Base-by-base conservation (phyloP, 2,888 invertebrate genomes). In the Cloeon dipterum region DNA sequence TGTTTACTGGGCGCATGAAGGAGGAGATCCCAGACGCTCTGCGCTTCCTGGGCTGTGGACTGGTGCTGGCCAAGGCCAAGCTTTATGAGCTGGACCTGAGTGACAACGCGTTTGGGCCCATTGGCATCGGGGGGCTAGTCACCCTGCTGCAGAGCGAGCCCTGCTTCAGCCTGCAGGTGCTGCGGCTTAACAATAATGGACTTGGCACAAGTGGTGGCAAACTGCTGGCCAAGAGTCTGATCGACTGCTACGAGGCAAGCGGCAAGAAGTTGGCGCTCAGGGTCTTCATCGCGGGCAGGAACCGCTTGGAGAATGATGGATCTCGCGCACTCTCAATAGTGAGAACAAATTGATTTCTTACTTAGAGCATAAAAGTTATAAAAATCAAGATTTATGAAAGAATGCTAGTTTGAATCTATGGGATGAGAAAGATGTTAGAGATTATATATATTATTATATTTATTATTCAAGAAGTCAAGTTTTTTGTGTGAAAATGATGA, bases 101-200 rank as follows among this genome's bases (percentile, higher is more conserved):
- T 53, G 94, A 98, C 57, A 94, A 96, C 57, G 96, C 96, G 0
- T 78, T 96, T 46, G 96, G 94, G 0, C 93, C 94, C 0, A 82
- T 89, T 46, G 96, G 93, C 19, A 82, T 93, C 33, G 69, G 77
- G 45, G 91, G 89, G 0, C 61, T 96, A 8, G 78, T 79, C 0
- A 70, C 74, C 13, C 61, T 96, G 16, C 57, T 98, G 26, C 69
- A 72, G 44, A 88, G 89, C 32, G 68, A 75, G 1, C 72, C 81
- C 0, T 93, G 93, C 53, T 85, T 73, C 47, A 70, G 78, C 3
- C 58, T 98, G 18, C 66, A 79, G 60, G 75, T 75, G 49, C 59
- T 98, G 0, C 66, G 76, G 26, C 60, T 98, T 0, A 91, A 94
- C 54, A 98, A 98, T 57, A 93, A 91, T 52, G 96, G 96, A 1